Base-by-base conservation (phyloP, 2,888 invertebrate genomes). In the Cheilosia variabilis region DNA sequence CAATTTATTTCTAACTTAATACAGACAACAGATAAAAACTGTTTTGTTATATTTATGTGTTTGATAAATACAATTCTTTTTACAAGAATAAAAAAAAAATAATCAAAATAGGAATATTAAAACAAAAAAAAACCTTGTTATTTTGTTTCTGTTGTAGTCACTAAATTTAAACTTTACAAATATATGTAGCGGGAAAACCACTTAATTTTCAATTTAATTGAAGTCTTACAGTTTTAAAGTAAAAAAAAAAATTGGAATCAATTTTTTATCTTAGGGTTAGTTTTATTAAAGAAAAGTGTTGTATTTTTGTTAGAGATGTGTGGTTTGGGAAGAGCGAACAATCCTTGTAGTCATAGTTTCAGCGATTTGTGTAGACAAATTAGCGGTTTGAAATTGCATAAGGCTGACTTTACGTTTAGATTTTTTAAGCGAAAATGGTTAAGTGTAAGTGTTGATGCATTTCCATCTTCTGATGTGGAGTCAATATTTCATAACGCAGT, bases 51-150 rank as follows among this genome's bases (percentile, higher is more conserved):
- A 13, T 37, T 55, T 17, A n/a, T n/a, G n/a, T n/a, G 24, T 65
- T 55, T 45, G 45, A 66, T 76, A 76, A 76, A 60, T 76, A 76
- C 76, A 76, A 76, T 76, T 53, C 43, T 60, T 68, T 76, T 52
- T 50, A 76, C 75, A 76, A 60, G 43, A 58, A 68, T 45, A 53
- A 76, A 66, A 68, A 68, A 31, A 68, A 57, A 57, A 9, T 19
- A 52, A 57, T 50, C 58, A 58, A 75, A 65, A 68, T 52, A 75
- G 66, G 75, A 60, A 68, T 76, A 43, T 50, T 50, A 24, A 37
- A 47, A 34, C 2, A 9, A 47, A 19, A 19, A 45, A 34, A 55
- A 68, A 57, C 1, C 2, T 37, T 55, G 4, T 22, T 47, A 31
- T 34, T 58, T 58, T 65, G 5, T 58, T 58, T 43, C 55, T 34